Conservation (phyloP, 2,797 vertebrate species). For the Sarcophilus harrisii region DNA sequence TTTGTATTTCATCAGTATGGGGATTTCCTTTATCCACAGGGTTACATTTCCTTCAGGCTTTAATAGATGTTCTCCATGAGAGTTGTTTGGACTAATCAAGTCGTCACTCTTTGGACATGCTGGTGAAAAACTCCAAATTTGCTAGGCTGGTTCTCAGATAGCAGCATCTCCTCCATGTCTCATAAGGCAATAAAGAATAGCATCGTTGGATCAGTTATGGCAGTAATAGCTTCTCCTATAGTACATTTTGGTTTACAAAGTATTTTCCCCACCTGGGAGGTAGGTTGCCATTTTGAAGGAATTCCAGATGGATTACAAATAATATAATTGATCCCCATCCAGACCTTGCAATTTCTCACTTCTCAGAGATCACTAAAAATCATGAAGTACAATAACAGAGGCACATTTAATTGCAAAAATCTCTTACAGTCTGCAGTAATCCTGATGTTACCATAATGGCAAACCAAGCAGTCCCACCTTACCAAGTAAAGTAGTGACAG, state of each 20-base stretch:
- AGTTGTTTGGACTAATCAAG: background rate
- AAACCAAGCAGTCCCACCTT: background rate
- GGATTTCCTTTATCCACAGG: background rate
- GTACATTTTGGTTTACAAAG: background rate
- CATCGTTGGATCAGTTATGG: background rate
- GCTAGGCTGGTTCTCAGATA: background rate
- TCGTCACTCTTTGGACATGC: background rate
- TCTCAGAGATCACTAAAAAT: background rate
- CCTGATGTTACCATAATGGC: background rate
- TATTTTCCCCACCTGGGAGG: background rate
- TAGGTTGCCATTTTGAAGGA: background rate
- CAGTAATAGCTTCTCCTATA: background rate
- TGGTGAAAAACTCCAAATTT: background rate
- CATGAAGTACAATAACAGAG: background rate
- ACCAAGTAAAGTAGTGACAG: background rate
- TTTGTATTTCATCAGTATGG: background rate
- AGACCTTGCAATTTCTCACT: background rate
- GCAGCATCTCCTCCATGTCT: background rate
- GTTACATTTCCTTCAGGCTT: background rate
- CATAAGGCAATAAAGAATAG: background rate
- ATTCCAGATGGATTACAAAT: background rate
- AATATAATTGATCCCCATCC: background rate
- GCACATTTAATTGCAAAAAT: background rate
- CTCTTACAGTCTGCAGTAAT: no score
- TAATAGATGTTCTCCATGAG: background rate